phyloP scores from a whole-genome alignment of 2,113 vertebrate species.

The Ciconia maguari region DNA sequence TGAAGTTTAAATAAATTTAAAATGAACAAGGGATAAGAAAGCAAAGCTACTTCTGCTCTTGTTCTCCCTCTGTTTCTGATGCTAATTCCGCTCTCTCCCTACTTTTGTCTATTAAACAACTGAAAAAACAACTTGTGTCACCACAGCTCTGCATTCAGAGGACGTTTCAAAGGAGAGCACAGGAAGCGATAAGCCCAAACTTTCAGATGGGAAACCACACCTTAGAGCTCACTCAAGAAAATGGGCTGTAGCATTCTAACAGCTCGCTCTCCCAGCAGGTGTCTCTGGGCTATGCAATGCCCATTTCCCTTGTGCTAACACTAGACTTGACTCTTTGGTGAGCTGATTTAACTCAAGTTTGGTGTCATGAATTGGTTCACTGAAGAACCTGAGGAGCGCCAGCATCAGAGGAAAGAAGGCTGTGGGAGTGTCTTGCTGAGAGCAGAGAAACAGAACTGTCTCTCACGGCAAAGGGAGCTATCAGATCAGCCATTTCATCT shows the following conservation, averaged over 20 bases:
- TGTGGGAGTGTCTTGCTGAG: background rate
- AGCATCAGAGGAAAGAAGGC: background rate
- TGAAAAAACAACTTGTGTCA: background rate
- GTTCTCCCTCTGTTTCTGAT: background rate
- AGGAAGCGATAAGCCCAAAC: background rate
- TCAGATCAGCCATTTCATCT: background rate
- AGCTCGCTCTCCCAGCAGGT: fast-evolving
- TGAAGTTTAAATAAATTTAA: background rate
- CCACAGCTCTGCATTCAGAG: background rate
- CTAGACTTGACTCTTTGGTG: background rate
- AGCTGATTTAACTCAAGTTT: background rate
- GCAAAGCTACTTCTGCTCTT: background rate
- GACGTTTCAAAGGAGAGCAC: background rate
- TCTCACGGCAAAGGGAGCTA: background rate
- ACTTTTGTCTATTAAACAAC: background rate
- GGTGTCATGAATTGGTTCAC: background rate
- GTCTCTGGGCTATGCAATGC: background rate
- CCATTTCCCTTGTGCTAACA: background rate
- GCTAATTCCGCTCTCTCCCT: background rate
- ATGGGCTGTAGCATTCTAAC: background rate
- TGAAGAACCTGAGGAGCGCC: background rate
- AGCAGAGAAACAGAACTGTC: background rate
- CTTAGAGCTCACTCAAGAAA: background rate
- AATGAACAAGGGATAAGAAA: background rate
- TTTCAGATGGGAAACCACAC: background rate